Percentiles rank a stretch among this genome's conserved stretches.
These are phyloP conservation scores for Mythimna ferrago DNA, from an alignment of 2,888 invertebrate genomes.

Conservation along the genomic window DNA sequence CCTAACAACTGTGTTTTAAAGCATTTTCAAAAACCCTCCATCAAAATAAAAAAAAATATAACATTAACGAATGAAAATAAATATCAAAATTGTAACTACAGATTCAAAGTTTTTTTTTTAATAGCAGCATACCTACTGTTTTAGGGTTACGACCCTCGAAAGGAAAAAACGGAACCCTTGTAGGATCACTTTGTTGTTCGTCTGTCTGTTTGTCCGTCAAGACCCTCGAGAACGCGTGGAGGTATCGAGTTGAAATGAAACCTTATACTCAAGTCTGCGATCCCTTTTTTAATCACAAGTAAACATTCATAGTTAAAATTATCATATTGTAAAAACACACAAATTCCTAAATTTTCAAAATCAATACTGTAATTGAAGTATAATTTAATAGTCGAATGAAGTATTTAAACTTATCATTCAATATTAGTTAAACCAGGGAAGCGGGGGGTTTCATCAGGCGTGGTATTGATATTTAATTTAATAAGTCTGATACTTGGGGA, in stretches of 20 bases:
- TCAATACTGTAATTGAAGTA: slow-evolving; percentile 21
- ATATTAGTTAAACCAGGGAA: slow-evolving; percentile 72
- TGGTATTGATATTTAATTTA: slow-evolving; percentile 88
- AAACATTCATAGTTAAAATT: too few relatives aligned
- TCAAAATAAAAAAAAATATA: not conserved
- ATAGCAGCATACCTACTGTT: not conserved
- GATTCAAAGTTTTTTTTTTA: not conserved
- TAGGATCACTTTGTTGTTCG: too few relatives aligned
- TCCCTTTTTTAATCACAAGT: too few relatives aligned
- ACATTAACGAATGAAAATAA: not conserved
- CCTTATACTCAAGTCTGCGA: too few relatives aligned
- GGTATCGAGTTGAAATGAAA: too few relatives aligned
- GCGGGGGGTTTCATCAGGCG: slow-evolving; percentile 72
- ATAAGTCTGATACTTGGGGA: slow-evolving; percentile 63
- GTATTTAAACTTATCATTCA: slow-evolving; percentile 74
- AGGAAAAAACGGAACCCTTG: too few relatives aligned
- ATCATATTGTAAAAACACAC: too few relatives aligned
- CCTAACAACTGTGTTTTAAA: not conserved
- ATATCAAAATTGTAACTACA: not conserved
- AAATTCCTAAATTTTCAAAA: not conserved
- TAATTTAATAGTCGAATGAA: slow-evolving; percentile 72
- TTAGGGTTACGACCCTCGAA: too few relatives aligned
- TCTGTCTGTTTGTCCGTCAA: too few relatives aligned
- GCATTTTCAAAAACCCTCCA: not conserved
- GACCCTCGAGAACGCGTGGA: too few relatives aligned